Evolutionary conservation across 2,797 vertebrate species (phyloP).

Genomic region (Synaphobranchus kaupii): DNA sequence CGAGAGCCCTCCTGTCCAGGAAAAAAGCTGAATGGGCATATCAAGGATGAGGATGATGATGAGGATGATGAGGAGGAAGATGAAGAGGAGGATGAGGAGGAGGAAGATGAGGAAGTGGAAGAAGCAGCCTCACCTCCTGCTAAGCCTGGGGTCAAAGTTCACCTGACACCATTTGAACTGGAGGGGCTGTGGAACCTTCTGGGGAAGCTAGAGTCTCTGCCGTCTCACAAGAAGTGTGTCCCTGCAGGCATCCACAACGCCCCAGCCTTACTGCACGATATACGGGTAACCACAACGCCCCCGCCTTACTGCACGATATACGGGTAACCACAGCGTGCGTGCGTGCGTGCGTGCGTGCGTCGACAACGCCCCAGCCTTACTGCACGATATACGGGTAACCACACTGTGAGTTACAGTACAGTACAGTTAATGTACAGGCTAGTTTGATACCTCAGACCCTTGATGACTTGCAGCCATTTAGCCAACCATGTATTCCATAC

Average conservation of each 20-base stretch:
- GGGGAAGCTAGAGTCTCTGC: conserved; percentile 89
- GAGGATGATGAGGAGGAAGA: conserved; percentile 54
- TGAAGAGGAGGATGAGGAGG: conserved; percentile 69
- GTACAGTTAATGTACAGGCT: too few species aligned
- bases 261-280: conserved; percentile 84
- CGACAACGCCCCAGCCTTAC: conserved; percentile 85
- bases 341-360: not conserved
- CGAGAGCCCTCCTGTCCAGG: conserved; percentile 59
- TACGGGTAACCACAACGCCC: conserved; percentile 86
- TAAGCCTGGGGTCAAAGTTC: conserved; percentile 55
- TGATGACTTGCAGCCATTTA: too few species aligned
- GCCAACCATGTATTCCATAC: too few species aligned
- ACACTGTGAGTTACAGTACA: too few species aligned
- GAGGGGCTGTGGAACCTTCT: conserved; percentile 92
- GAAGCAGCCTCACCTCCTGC: conserved; percentile 43
- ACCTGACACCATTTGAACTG: conserved; percentile 88
- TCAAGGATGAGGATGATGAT: conserved; percentile 53
- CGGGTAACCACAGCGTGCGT: conserved; percentile 72
- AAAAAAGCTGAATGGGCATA: conserved; percentile 54
- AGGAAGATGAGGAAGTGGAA: conserved; percentile 51
- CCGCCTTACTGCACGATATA: conserved; percentile 85
- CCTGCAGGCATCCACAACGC: conserved; percentile 94
- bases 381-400: conserved; percentile 86
- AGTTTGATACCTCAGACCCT: too few species aligned
- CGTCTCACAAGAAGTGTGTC: conserved; percentile 91